Evolutionary conservation across 2,888 invertebrate genomes (phyloP).

Genomic region (Erebia ligea): DNA sequence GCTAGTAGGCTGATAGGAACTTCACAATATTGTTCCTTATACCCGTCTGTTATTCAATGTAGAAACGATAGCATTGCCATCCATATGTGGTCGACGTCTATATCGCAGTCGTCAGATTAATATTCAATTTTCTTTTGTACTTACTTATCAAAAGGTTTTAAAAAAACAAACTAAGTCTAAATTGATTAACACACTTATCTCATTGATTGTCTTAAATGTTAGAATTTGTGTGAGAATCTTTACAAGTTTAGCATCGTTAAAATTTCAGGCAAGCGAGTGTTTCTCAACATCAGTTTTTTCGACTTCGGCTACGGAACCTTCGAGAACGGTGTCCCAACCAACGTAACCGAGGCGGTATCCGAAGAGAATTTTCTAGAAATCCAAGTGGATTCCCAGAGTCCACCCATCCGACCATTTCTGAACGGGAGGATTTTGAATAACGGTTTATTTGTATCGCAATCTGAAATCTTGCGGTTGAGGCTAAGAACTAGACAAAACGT

Average conservation of each 20-base stretch:
- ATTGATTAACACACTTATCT: too few relatives aligned
- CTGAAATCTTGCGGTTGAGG: slow-evolving; percentile 84
- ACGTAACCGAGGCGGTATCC: slow-evolving; percentile 56
- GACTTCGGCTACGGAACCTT: slow-evolving; percentile 79
- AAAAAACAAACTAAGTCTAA: too few relatives aligned
- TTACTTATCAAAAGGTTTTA: too few relatives aligned
- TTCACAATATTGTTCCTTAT: too few relatives aligned
- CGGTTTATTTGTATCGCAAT: slow-evolving; percentile 86
- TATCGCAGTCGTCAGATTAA: too few relatives aligned
- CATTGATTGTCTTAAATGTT: too few relatives aligned
- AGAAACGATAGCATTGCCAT: too few relatives aligned
- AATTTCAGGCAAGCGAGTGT: slow-evolving; percentile 84
- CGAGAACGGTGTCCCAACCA: slow-evolving; percentile 66
- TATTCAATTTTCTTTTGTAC: too few relatives aligned
- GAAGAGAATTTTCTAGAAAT: slow-evolving; percentile 79
- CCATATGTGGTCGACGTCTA: too few relatives aligned
- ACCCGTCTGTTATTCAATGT: too few relatives aligned
- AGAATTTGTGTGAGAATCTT: not conserved
- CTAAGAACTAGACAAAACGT: slow-evolving; percentile 86
- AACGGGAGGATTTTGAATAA: slow-evolving; percentile 83
- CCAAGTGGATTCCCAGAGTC: slow-evolving; percentile 81
- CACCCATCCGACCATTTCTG: slow-evolving; percentile 83
- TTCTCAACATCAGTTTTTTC: slow-evolving; percentile 86
- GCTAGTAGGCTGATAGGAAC: too few relatives aligned
- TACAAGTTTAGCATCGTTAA: not conserved